Evolutionary conservation across 2,797 vertebrate genomes (phyloP).

Genomic region (Botia almorhae): DNA sequence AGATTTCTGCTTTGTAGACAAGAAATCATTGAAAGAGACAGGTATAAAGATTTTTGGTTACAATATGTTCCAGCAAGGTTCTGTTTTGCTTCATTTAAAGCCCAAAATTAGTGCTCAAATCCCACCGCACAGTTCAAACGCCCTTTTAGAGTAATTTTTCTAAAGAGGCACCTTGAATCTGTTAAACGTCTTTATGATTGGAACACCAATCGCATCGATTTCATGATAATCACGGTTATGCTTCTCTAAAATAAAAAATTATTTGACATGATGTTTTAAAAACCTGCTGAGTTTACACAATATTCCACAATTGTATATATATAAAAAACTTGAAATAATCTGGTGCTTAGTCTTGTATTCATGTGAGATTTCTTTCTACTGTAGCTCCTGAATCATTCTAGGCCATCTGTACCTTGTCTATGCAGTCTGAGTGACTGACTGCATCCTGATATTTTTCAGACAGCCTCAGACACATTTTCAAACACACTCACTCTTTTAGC

Average conservation of each 20-base stretch:
- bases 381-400: conserved; percentile 32
- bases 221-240: not conserved
- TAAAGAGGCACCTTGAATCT: conserved; percentile 27
- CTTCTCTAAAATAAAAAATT: conserved; percentile 4
- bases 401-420: conserved; percentile 36
- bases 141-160: not conserved
- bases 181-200: not conserved
- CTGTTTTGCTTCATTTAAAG: conserved; percentile 18
- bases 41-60: not conserved
- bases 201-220: not conserved
- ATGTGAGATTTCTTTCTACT: conserved; percentile 37
- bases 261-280: conserved; percentile 33
- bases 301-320: conserved; percentile 31
- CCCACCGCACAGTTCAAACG: not conserved
- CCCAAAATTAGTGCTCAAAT: conserved; percentile 1
- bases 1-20: not conserved
- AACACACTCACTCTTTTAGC: conserved; percentile 41
- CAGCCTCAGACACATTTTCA: conserved; percentile 37
- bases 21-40: not conserved
- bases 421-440: conserved; percentile 45
- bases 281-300: conserved; percentile 22
- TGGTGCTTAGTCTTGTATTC: conserved; percentile 40
- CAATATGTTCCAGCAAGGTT: conserved; percentile 3
- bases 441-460: conserved; percentile 44
- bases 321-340: conserved; percentile 10